Conservation (phyloP, 2,888 invertebrate species). For the Eulithis testata region DNA sequence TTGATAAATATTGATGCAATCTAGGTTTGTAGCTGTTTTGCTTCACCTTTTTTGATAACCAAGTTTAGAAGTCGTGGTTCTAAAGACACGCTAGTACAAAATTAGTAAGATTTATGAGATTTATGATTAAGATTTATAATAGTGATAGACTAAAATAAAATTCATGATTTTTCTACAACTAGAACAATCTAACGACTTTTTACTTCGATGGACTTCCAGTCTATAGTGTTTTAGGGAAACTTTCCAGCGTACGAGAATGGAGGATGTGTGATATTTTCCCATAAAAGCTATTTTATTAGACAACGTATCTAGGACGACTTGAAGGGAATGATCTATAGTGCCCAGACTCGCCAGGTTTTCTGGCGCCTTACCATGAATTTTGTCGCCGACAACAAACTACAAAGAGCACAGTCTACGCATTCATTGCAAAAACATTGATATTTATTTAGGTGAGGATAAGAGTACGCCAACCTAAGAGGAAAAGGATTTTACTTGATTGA, state of each 20-base stretch:
- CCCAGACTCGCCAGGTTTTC: conserved; percentile 51
- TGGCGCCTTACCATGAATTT: conserved; percentile 57
- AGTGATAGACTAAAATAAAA: no score
- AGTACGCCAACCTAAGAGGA: background rate
- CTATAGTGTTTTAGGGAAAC: conserved; percentile 29
- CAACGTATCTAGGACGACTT: conserved; percentile 54
- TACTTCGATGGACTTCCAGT: background rate
- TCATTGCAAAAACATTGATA: conserved; percentile 13
- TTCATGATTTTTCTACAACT: no score
- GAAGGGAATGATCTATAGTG: conserved; percentile 58
- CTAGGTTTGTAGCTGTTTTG: no score
- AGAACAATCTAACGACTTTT: background rate
- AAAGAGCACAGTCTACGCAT: background rate
- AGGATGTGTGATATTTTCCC: conserved; percentile 44
- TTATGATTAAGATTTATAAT: no score
- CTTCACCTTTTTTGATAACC: no score
- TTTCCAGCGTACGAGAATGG: conserved; percentile 33
- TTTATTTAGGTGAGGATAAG: conserved; percentile 14
- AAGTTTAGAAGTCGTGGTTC: no score
- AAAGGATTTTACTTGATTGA: no score
- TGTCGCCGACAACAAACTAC: conserved; percentile 41
- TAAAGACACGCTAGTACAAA: no score
- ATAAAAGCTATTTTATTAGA: conserved; percentile 49
- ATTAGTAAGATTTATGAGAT: no score
- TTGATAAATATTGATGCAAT: no score